phyloP scores from a whole-genome alignment of 2,797 vertebrate genomes.

The Mycteria americana region DNA sequence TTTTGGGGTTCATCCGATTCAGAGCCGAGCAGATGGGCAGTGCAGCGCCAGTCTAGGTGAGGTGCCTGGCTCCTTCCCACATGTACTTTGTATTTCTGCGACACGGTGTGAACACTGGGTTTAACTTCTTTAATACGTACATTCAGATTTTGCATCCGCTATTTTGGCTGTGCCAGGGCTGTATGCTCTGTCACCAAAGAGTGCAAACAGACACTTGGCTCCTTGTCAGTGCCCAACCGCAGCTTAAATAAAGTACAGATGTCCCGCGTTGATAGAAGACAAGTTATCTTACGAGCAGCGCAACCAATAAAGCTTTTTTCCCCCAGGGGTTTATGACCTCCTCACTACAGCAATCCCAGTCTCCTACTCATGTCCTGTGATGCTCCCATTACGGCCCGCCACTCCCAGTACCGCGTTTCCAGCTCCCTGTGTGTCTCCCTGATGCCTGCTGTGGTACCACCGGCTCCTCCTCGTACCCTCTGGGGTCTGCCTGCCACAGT shows the following conservation, averaged over 20 bases:
- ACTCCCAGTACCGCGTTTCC: background rate
- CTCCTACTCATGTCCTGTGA: accelerated
- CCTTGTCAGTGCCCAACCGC: background rate
- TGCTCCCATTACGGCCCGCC: background rate
- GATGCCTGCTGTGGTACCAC: background rate
- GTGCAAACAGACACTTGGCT: background rate
- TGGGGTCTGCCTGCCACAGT: accelerated
- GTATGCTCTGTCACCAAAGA: background rate
- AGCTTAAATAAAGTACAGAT: background rate
- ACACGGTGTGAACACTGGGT: background rate
- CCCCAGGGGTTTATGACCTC: background rate
- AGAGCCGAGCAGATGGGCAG: background rate
- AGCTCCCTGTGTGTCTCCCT: background rate
- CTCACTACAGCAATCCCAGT: background rate
- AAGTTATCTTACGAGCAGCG: background rate
- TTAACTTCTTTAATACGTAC: background rate
- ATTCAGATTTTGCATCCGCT: accelerated
- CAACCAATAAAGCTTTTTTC: background rate
- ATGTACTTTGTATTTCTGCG: background rate
- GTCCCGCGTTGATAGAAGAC: background rate
- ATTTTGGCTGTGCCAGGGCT: background rate
- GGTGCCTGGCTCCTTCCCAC: background rate
- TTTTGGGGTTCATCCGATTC: constrained; percentile 59
- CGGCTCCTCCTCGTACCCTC: background rate
- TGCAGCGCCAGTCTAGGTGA: constrained; percentile 47